Conservation (phyloP, 2,113 vertebrate genomes). For the Myxocyprinus asiaticus region DNA sequence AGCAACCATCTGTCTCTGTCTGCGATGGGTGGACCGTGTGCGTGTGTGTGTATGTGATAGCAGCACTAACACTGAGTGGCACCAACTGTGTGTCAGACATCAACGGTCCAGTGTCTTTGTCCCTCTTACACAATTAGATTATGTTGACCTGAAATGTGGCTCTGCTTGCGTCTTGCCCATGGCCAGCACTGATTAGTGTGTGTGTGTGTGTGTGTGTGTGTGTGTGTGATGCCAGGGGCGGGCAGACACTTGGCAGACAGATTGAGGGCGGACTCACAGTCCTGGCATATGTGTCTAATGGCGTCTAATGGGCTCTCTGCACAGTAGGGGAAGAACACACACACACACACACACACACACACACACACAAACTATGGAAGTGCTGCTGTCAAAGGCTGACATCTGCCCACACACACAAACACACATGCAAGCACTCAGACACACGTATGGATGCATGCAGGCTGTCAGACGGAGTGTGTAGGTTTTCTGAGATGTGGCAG, state of each 20-base stretch:
- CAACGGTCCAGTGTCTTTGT: slow-evolving; percentile 34
- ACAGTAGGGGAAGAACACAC: slow-evolving; percentile 40
- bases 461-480: slow-evolving; percentile 40
- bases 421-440: slow-evolving; percentile 18
- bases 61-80: background rate
- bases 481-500: slow-evolving; percentile 30
- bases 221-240: slow-evolving; percentile 27
- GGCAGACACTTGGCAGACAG: slow-evolving; percentile 49
- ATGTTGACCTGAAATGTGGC: slow-evolving; percentile 45
- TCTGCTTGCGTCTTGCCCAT: background rate
- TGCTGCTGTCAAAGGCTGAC: slow-evolving; percentile 36
- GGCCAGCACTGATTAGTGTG: background rate
- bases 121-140: slow-evolving; percentile 46
- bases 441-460: background rate
- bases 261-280: slow-evolving; percentile 18
- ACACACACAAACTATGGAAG: slow-evolving; percentile 33
- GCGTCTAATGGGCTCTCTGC: slow-evolving; percentile 46
- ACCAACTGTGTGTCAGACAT: slow-evolving; percentile 37
- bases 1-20: slow-evolving; percentile 3
- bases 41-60: slow-evolving; percentile 5
- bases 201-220: slow-evolving; percentile 9
- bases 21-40: background rate
- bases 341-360: slow-evolving; percentile 22
- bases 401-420: slow-evolving; percentile 25
- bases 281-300: slow-evolving; percentile 54